Percentiles rank a stretch among this genome's conserved stretches.
Conservation (phyloP, 1,140 invertebrate species). For the Pseudomyrmex concolor region DNA sequence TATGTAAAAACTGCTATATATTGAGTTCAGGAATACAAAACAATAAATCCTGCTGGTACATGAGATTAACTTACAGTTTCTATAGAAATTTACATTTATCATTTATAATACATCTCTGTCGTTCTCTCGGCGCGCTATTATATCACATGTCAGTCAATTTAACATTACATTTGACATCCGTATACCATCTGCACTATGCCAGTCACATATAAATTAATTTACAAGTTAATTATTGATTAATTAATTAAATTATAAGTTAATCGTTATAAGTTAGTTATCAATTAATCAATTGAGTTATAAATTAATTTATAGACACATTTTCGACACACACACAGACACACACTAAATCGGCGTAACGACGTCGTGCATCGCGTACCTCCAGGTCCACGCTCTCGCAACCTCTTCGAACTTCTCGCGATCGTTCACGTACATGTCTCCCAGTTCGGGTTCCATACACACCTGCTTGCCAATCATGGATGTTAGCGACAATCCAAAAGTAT, state of each 20-base stretch:
- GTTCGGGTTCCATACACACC: constrained; percentile 96
- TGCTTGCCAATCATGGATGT: constrained; percentile 75
- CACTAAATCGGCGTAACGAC: constrained; percentile 85
- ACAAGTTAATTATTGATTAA: too few species aligned
- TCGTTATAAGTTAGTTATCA: background rate
- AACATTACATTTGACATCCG: too few species aligned
- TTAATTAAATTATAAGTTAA: too few species aligned
- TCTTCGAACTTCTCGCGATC: constrained; percentile 92
- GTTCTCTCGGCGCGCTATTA: constrained; percentile 1
- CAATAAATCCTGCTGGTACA: background rate
- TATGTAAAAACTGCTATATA: too few species aligned
- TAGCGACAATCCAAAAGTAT: constrained; percentile 29
- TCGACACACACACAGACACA: constrained; percentile 3
- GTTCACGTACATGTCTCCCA: constrained; percentile 92
- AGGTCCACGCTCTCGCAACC: constrained; percentile 94
- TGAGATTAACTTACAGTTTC: constrained; percentile 34
- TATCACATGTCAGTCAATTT: constrained; percentile 48
- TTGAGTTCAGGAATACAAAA: too few species aligned
- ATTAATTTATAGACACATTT: constrained; percentile 12
- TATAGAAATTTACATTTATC: constrained; percentile 26
- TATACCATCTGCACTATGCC: too few species aligned
- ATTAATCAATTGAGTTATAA: constrained; percentile 23
- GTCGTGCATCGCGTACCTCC: constrained; percentile 97
- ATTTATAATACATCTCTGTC: background rate
- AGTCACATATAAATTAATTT: too few species aligned